phyloP scores from a whole-genome alignment of 2,888 invertebrate genomes.

The Antitype chi region DNA sequence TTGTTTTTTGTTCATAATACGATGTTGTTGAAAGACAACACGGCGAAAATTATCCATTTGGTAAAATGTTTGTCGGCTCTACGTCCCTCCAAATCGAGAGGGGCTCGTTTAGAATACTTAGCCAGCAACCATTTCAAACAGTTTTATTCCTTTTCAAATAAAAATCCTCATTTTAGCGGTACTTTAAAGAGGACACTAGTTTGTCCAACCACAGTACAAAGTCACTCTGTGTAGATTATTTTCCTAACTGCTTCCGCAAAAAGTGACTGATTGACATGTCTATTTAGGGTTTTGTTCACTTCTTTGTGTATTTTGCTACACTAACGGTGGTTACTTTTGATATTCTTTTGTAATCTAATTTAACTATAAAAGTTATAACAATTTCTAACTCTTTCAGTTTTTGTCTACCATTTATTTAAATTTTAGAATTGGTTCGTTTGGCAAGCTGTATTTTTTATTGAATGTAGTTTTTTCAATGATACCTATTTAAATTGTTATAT shows the following conservation, averaged over 20 bases:
- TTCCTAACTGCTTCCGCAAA: slow-evolving; percentile 14
- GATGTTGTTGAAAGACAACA: neutral
- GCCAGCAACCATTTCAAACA: neutral
- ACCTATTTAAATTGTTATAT: neutral
- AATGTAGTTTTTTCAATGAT: neutral
- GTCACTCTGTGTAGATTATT: neutral
- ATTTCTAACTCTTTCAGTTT: slow-evolving; percentile 10
- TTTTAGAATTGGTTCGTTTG: slow-evolving; percentile 17
- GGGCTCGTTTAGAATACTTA: neutral
- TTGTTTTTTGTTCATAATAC: too few species aligned
- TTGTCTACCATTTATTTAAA: slow-evolving; percentile 6
- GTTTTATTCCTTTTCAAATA: neutral
- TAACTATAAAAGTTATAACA: neutral
- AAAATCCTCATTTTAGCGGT: neutral
- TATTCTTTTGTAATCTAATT: slow-evolving; percentile 12
- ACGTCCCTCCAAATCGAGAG: neutral
- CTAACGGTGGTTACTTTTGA: neutral
- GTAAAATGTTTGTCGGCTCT: neutral
- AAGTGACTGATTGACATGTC: slow-evolving; percentile 8
- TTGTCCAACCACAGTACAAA: neutral
- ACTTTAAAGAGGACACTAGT: neutral
- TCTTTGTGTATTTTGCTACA: neutral
- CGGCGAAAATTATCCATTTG: neutral
- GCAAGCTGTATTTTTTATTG: slow-evolving; percentile 22
- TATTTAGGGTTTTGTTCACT: slow-evolving; percentile 3